Evolutionary conservation across 2,797 vertebrate genomes (phyloP).

Genomic region (Pterois miles): DNA sequence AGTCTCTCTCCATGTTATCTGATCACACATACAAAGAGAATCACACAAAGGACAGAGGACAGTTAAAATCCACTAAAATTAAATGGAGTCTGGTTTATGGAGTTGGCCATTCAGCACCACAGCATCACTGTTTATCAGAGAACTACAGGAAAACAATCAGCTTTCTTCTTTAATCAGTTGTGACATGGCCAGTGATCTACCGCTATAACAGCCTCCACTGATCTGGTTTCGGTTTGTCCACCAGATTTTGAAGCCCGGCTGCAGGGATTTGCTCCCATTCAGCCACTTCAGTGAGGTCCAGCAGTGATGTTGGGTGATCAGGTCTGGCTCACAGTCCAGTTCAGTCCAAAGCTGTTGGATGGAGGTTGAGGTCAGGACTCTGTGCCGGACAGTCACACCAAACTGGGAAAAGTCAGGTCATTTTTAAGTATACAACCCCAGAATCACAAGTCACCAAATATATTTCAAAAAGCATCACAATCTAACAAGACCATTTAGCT

Average conservation of each 20-base stretch:
- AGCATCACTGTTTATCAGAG: not conserved
- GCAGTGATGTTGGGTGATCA: not conserved
- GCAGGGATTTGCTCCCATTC: too few species aligned
- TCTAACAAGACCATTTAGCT: too few species aligned
- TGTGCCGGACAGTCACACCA: too few species aligned
- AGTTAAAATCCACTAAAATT: not conserved
- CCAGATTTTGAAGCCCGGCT: not conserved
- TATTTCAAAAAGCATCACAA: too few species aligned
- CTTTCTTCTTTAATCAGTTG: not conserved
- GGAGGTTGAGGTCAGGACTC: too few species aligned
- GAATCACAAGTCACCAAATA: too few species aligned
- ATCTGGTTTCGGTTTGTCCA: not conserved
- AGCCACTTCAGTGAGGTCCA: not conserved
- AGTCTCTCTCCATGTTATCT: not conserved
- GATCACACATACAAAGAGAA: not conserved
- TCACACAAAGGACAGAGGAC: not conserved
- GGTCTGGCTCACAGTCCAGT: not conserved
- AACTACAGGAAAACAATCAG: not conserved
- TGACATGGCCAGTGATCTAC: not conserved
- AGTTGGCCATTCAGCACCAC: constrained; percentile 63
- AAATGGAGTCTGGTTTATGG: not conserved
- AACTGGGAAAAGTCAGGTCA: not conserved
- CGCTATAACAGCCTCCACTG: not conserved
- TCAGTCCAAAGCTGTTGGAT: too few species aligned
- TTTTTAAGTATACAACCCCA: not conserved